Conservation (phyloP, 2,113 vertebrate genomes). For the Hippoglossus stenolepis region DNA sequence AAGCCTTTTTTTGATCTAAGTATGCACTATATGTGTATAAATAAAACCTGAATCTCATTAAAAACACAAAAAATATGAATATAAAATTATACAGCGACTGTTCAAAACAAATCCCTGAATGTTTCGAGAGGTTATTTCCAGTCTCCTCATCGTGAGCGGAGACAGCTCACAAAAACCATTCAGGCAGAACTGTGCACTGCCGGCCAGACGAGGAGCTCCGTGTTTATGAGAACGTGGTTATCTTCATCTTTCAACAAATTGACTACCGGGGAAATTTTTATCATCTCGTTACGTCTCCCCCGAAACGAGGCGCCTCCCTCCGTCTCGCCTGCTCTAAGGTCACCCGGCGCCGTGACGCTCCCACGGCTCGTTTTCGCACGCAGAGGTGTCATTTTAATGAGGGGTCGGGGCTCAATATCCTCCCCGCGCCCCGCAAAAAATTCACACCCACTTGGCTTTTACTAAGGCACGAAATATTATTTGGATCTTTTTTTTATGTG, state of each 20-base stretch:
- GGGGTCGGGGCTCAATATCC: constrained; percentile 44
- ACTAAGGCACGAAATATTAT: constrained; percentile 28
- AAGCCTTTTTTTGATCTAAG: neutral
- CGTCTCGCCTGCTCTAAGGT: constrained; percentile 61
- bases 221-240: constrained; percentile 60
- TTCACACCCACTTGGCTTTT: constrained; percentile 50
- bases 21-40: neutral
- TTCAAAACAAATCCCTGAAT: neutral
- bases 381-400: constrained; percentile 65
- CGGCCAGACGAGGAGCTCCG: constrained; percentile 31
- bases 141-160: constrained; percentile 3
- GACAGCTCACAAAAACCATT: constrained; percentile 19
- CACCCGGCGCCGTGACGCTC: constrained; percentile 47
- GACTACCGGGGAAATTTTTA: constrained; percentile 46
- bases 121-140: neutral
- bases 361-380: constrained; percentile 50
- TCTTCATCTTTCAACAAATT: constrained; percentile 75
- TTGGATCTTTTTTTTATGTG: constrained; percentile 11
- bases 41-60: neutral
- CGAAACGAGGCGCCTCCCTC: constrained; percentile 57
- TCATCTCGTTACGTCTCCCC: constrained; percentile 61
- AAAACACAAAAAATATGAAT: neutral
- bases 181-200: constrained; percentile 32
- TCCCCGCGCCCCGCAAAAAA: constrained; percentile 35
- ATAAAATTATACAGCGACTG: neutral